Evolutionary conservation across 2,797 vertebrate genomes (phyloP).

Genomic region (Pipistrellus pipistrellus): DNA sequence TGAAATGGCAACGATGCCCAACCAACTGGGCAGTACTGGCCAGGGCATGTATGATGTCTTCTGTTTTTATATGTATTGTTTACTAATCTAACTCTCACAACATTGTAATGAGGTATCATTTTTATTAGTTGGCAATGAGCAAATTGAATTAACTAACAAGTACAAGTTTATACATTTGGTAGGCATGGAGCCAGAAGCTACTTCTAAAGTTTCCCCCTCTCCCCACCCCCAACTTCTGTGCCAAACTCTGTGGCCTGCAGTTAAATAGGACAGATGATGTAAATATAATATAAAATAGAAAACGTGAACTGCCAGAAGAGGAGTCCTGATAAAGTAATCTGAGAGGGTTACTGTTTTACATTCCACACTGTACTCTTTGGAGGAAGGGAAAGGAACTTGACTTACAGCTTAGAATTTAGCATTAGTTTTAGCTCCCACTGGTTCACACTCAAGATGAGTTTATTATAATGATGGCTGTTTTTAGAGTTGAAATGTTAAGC

Average conservation of each 20-base stretch:
- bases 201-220: background rate
- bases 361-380: background rate
- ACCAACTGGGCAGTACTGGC: background rate
- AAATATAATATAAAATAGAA: conserved; percentile 36
- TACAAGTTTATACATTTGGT: background rate
- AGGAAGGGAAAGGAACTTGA: conserved; percentile 10
- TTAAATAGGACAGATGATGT: conserved; percentile 5
- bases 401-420: background rate
- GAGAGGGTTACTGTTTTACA: background rate
- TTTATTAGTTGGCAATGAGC: background rate
- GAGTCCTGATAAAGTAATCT: background rate
- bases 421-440: background rate
- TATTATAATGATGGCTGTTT: background rate
- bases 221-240: background rate
- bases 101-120: background rate
- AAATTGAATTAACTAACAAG: background rate
- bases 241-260: background rate
- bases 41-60: background rate
- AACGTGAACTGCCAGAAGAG: background rate
- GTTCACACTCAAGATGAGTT: background rate
- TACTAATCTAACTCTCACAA: background rate
- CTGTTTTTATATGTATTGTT: background rate
- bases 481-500: background rate
- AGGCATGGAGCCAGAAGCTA: background rate
- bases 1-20: background rate